Conservation (phyloP, 2,113 vertebrate species). For the Hippocampus barbouri region DNA sequence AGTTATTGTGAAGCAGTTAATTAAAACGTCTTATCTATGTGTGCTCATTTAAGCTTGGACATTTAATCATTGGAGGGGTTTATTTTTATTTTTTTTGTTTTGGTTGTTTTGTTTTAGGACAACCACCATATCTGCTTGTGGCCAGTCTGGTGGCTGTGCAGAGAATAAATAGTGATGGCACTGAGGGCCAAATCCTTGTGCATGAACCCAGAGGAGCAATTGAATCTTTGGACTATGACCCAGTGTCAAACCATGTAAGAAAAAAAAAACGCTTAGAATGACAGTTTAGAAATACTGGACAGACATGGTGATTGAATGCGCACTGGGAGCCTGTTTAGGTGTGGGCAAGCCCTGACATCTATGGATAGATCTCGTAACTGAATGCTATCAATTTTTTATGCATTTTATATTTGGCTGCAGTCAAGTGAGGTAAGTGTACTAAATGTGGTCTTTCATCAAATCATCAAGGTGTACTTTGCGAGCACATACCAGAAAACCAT, state of each 20-base stretch:
- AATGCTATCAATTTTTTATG: not conserved
- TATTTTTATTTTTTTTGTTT: not conserved
- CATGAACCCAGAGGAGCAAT: slow-evolving; percentile 80
- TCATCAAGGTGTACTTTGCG: slow-evolving; percentile 82
- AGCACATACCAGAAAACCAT: slow-evolving; percentile 78
- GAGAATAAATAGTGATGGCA: slow-evolving; percentile 78
- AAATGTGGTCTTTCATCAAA: not conserved
- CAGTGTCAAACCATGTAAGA: slow-evolving; percentile 82
- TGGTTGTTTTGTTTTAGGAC: slow-evolving; percentile 67
- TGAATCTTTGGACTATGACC: slow-evolving; percentile 87
- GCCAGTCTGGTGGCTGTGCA: slow-evolving; percentile 81
- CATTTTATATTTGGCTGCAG: not conserved
- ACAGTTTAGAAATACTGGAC: not conserved
- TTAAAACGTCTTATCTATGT: not conserved
- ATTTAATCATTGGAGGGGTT: no score
- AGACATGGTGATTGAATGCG: not conserved
- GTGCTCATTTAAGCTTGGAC: not conserved
- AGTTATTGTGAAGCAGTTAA: not conserved
- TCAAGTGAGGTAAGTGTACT: not conserved
- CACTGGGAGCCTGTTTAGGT: not conserved
- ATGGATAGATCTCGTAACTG: slow-evolving; percentile 30
- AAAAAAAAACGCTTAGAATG: not conserved
- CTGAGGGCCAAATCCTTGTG: slow-evolving; percentile 73
- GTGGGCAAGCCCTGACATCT: slow-evolving; percentile 22
- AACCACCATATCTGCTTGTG: slow-evolving; percentile 80